These are phyloP conservation scores for Avahi laniger DNA, from an alignment of 2,797 vertebrate genomes.

Conservation along the genomic window DNA sequence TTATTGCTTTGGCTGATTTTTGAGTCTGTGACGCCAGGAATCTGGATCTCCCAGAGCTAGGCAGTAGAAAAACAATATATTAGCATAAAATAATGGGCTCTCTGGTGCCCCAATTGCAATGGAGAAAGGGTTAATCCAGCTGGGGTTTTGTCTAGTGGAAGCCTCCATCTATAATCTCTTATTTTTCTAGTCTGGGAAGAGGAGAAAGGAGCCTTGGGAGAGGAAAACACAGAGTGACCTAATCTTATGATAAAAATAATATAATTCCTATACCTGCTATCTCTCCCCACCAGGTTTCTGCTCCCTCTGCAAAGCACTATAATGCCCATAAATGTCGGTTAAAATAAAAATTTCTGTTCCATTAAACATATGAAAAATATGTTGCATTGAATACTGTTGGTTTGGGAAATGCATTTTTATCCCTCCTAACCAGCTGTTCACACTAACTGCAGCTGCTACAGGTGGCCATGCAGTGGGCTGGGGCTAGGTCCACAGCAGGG, in stretches of 20 bases:
- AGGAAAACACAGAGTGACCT: slow-evolving; percentile 69
- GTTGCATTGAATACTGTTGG: slow-evolving; percentile 82
- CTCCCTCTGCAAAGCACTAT: slow-evolving; percentile 69
- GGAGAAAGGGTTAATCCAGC: slow-evolving; percentile 73
- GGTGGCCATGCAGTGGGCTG: neutral
- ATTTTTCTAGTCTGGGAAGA: slow-evolving; percentile 60
- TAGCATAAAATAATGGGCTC: slow-evolving; percentile 74
- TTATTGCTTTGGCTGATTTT: slow-evolving; percentile 73
- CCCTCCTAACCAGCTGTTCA: slow-evolving; percentile 78
- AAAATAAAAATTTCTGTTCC: slow-evolving; percentile 85
- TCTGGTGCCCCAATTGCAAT: neutral
- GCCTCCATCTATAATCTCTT: slow-evolving; percentile 65
- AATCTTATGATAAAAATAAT: slow-evolving; percentile 82
- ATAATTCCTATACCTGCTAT: slow-evolving; percentile 78
- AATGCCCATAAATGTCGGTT: slow-evolving; percentile 78
- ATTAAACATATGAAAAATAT: slow-evolving; percentile 86
- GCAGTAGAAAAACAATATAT: slow-evolving; percentile 55
- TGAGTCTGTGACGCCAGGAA: slow-evolving; percentile 55
- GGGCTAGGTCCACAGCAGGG: neutral
- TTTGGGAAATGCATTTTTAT: slow-evolving; percentile 85
- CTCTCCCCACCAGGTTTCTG: slow-evolving; percentile 72
- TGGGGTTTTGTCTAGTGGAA: slow-evolving; percentile 43
- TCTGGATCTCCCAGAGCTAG: slow-evolving; percentile 68
- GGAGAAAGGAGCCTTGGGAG: slow-evolving; percentile 55
- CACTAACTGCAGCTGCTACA: slow-evolving; percentile 77